phyloP scores from a whole-genome alignment of 2,797 vertebrate genomes.

The Thunnus albacares region DNA sequence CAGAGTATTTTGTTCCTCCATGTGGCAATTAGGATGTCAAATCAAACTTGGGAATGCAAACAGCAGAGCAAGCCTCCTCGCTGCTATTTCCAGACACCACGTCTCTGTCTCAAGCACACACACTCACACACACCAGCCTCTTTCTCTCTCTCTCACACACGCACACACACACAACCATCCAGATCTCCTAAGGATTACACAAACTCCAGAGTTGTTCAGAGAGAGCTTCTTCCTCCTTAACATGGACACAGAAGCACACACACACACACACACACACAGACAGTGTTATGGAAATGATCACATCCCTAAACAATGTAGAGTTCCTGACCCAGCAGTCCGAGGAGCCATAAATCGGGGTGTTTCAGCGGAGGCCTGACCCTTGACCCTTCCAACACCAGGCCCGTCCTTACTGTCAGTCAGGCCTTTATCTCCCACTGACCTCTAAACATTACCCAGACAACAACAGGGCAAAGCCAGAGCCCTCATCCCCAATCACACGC shows the following conservation, averaged over 20 bases:
- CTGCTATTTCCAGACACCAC: slow-evolving; percentile 82
- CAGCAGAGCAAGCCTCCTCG: slow-evolving; percentile 75
- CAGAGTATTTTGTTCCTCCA: slow-evolving; percentile 86
- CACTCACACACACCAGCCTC: slow-evolving; percentile 40
- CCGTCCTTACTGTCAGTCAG: slow-evolving; percentile 81
- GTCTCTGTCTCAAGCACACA: slow-evolving; percentile 65
- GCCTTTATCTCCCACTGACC: slow-evolving; percentile 79
- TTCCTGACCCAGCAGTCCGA: slow-evolving; percentile 71
- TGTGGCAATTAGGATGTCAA: slow-evolving; percentile 88
- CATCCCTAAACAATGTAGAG: slow-evolving; percentile 78
- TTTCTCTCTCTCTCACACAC: slow-evolving; percentile 19
- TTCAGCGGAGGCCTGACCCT: slow-evolving; percentile 71
- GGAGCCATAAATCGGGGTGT: slow-evolving; percentile 76
- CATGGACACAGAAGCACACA: slow-evolving; percentile 57
- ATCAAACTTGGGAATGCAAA: slow-evolving; percentile 85
- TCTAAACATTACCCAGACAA: slow-evolving; percentile 73
- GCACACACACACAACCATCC: slow-evolving; percentile 45
- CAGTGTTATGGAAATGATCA: slow-evolving; percentile 83
- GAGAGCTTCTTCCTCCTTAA: slow-evolving; percentile 43
- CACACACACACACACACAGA: slow-evolving; percentile 31
- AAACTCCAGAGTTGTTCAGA: slow-evolving; percentile 52
- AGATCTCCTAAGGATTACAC: slow-evolving; percentile 65
- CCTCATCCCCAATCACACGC: slow-evolving; percentile 63
- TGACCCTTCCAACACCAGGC: slow-evolving; percentile 78
- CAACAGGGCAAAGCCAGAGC: slow-evolving; percentile 56